Base-by-base conservation (phyloP, 1,140 invertebrate genomes). In the Armadillidium nasatum region DNA sequence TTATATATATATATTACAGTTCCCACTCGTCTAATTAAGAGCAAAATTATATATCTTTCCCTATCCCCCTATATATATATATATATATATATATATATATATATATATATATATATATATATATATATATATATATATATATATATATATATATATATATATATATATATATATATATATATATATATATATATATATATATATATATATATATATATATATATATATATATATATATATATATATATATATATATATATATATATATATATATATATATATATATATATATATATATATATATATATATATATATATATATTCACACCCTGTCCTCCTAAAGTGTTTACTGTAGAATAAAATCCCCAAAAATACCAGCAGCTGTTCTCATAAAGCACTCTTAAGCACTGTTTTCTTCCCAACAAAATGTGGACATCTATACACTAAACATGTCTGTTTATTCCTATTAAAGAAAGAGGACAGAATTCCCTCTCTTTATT, bases 201-300 rank as follows among this genome's bases (percentile, higher is more conserved):
- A 50, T 15, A 50, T 50, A 50, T 50, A 50, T 50, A 50, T 50
- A 50, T 50, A 50, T 50, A 50, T 50, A 50, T 15, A 50, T 50
- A 50, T 50, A 50, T 15, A 50, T 50, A 50, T 50, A 50, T 50
- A 50, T 50, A 50, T 15, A 50, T 50, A 50, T 50, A 50, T 50
- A 50, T 50, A 50, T 15, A 50, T 50, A 50, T 50, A 50, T 50
- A 50, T 50, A 50, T 50, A 50, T 50, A 50, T 50, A 50, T 50
- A 50, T 15, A 50, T 15, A 50, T 15, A 50, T 50, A 50, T 50
- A 50, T 15, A 50, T 15, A 50, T 50, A 50, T 50, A 50, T 50
- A 50, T 50, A 50, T 50, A 50, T 15, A 50, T 15, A 50, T 50
- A 50, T 50, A 50, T 50, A 50, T 50, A 50, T 50, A 50, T 15